phyloP scores from a whole-genome alignment of 2,888 invertebrate genomes.

The Stenodera caucasica region DNA sequence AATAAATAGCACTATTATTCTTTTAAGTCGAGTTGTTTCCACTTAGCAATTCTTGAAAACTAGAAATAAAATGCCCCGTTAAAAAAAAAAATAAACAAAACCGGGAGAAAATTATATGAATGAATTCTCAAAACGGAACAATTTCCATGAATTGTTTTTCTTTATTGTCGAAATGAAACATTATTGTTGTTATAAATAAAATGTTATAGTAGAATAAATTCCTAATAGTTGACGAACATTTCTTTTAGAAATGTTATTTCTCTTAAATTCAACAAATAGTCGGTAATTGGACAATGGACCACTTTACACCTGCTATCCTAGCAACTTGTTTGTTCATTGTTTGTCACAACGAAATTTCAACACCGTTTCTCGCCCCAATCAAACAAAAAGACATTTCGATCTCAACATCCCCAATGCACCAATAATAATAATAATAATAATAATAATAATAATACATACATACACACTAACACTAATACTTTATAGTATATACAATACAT shows the following conservation, averaged over 20 bases:
- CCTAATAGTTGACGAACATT: not conserved
- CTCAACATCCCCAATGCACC: not conserved
- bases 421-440: too few relatives aligned
- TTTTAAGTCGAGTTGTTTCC: slow-evolving; percentile 3
- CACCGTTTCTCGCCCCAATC: not conserved
- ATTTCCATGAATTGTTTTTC: not conserved
- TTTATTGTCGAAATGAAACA: too few relatives aligned
- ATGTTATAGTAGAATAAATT: not conserved
- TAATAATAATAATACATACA: too few relatives aligned
- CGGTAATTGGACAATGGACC: not conserved
- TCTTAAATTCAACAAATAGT: too few relatives aligned
- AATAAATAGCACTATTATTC: slow-evolving; percentile 6
- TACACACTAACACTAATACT: too few relatives aligned
- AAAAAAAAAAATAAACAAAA: too few relatives aligned
- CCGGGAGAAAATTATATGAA: slow-evolving; percentile 1
- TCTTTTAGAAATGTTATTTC: too few relatives aligned
- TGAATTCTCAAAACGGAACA: not conserved
- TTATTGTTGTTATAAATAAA: not conserved
- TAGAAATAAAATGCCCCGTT: slow-evolving; percentile 1
- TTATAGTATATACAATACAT: slow-evolving; percentile 24
- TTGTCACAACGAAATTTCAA: not conserved
- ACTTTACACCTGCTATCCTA: not conserved
- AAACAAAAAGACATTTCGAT: not conserved
- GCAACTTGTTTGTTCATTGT: not conserved
- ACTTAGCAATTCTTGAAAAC: not conserved